Evolutionary conservation across 30 jellyfish, hydroid and myxozoan genomes (phyloP).

Genomic region (Haliclystus octoradiatus): DNA sequence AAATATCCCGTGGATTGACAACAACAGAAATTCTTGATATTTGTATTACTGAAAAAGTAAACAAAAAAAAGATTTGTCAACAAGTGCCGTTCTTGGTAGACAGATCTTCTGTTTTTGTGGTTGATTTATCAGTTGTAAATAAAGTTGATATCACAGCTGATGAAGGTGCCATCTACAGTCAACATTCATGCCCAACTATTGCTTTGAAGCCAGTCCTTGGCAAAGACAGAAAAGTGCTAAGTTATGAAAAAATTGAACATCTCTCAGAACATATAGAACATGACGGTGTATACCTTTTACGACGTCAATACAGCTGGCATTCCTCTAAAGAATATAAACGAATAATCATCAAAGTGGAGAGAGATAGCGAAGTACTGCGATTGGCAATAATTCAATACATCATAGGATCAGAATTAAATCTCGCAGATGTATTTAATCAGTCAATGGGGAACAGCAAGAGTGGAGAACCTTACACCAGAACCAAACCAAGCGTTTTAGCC

Average conservation of each 20-base stretch:
- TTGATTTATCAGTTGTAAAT: not conserved
- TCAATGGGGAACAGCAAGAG: no score
- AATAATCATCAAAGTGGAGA: no score
- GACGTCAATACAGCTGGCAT: constrained; percentile 18
- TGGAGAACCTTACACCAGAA: no score
- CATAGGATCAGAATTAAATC: no score
- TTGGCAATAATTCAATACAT: no score
- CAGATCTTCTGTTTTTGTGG: constrained; percentile 12
- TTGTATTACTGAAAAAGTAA: constrained; percentile 8
- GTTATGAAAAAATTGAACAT: not conserved
- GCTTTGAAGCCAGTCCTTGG: constrained; percentile 3
- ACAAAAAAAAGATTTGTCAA: constrained; percentile 5
- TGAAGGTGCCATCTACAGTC: constrained; percentile 13
- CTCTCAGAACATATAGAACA: constrained; percentile 6
- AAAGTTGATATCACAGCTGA: constrained; percentile 14
- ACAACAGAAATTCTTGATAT: constrained; percentile 4
- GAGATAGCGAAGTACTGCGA: no score
- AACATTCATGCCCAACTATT: constrained; percentile 18
- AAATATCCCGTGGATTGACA: constrained; percentile 5
- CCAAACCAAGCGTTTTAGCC: no score
- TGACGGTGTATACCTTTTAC: constrained; percentile 5
- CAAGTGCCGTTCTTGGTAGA: constrained; percentile 11
- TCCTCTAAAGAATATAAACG: constrained; percentile 8
- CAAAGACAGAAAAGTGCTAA: constrained; percentile 6
- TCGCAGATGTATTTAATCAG: no score